Evolutionary conservation across 2,113 vertebrate species (phyloP).

Genomic region (Anser brachyrhynchus): DNA sequence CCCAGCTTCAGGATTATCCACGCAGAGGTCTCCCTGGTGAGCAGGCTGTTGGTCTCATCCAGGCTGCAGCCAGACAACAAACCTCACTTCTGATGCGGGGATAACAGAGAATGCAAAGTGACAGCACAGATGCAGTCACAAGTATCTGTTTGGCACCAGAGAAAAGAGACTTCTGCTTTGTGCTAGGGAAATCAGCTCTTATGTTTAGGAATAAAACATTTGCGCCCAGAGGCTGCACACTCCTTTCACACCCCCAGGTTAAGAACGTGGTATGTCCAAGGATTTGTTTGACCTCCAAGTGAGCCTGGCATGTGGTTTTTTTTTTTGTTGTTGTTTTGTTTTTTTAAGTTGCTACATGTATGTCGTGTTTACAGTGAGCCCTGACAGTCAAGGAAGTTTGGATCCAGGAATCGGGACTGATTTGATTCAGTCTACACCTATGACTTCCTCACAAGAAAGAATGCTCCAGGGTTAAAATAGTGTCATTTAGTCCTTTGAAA

Average conservation of each 20-base stretch:
- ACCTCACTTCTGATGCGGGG: neutral
- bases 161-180: neutral
- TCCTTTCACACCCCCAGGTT: neutral
- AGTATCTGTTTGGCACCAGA: neutral
- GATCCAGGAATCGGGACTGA: neutral
- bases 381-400: neutral
- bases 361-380: neutral
- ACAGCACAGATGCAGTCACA: neutral
- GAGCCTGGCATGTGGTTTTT: neutral
- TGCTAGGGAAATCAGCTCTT: neutral
- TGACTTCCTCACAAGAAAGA: neutral
- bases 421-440: neutral
- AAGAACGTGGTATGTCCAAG: neutral
- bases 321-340: neutral
- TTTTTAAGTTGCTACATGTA: neutral
- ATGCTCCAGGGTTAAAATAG: neutral
- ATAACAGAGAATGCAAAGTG: neutral
- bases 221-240: neutral
- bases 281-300: neutral
- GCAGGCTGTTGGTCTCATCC: neutral
- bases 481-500: neutral
- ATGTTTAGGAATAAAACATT: neutral
- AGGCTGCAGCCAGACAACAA: neutral
- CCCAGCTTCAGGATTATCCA: neutral
- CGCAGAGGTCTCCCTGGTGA: fast-evolving